Evolutionary conservation across 2,113 vertebrate genomes (phyloP).

Genomic region (cat (Felis catus)): F.catus_Fca126_mat1.0 CM031414.1:111187001-111187500

Average conservation of each 20-base stretch:
- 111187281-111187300: too few relatives aligned
- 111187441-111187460: too few relatives aligned
- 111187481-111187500: not conserved
- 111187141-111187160: not conserved
- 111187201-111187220: not conserved
- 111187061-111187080: not conserved
- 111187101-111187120: not conserved
- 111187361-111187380: too few relatives aligned
- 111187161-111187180: not conserved
- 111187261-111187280: not conserved
- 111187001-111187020: slow-evolving; percentile 1
- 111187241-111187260: not conserved
- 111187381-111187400: too few relatives aligned
- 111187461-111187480: too few relatives aligned
- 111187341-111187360: too few relatives aligned
- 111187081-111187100: not conserved
- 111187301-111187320: too few relatives aligned
- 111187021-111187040: not conserved
- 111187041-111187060: not conserved
- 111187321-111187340: too few relatives aligned
- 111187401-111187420: too few relatives aligned
- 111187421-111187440: too few relatives aligned
- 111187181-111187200: not conserved
- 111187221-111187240: not conserved
- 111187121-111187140: not conserved